Percentiles rank a stretch among this genome's conserved stretches.
phyloP scores from a whole-genome alignment of 2,113 vertebrate genomes.

The Danio rerio region GRCz12tu NC_133196.1:12733001-12733500 shows the following conservation, averaged over 20 bases:
- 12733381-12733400: slow-evolving; percentile 81
- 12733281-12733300: slow-evolving; percentile 34
- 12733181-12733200: slow-evolving; percentile 49
- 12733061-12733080: neutral
- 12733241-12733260: slow-evolving; percentile 31
- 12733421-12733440: slow-evolving; percentile 65
- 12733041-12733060: neutral
- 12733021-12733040: neutral
- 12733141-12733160: slow-evolving; percentile 1
- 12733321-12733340: slow-evolving; percentile 71
- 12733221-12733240: slow-evolving; percentile 58
- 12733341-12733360: slow-evolving; percentile 61
- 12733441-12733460: slow-evolving; percentile 58
- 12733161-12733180: neutral
- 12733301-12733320: slow-evolving; percentile 56
- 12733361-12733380: slow-evolving; percentile 75
- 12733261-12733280: slow-evolving; percentile 18
- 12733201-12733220: slow-evolving; percentile 61
- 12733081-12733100: neutral
- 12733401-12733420: slow-evolving; percentile 86
- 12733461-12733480: slow-evolving; percentile 72
- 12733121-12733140: neutral
- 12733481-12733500: slow-evolving; percentile 54
- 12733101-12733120: neutral
- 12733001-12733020: neutral